These are phyloP conservation scores for Coryphaenoides rupestris DNA, from an alignment of 2,113 vertebrate species.

Conservation along the genomic window DNA sequence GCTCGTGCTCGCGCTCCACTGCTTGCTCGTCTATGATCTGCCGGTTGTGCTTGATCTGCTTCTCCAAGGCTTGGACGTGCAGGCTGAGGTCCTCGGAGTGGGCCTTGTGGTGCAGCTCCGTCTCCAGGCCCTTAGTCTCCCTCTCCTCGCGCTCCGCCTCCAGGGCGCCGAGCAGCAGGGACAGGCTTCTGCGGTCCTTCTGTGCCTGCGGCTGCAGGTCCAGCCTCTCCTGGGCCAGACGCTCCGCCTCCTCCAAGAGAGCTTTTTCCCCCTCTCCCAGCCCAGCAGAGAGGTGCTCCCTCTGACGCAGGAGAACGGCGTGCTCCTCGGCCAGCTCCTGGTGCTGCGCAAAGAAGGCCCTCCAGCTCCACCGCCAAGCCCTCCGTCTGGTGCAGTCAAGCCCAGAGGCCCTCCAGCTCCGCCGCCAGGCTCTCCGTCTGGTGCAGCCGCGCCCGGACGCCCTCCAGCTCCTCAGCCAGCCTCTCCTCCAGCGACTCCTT, in stretches of 20 bases:
- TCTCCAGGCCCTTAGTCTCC: slow-evolving; percentile 71
- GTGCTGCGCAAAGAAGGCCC: no score
- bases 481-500: no score
- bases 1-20: no score
- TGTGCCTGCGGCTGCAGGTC: slow-evolving; percentile 87
- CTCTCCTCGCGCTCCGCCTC: slow-evolving; percentile 91
- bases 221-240: no score
- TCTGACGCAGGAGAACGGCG: slow-evolving; percentile 53
- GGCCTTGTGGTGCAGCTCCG: slow-evolving; percentile 69
- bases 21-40: slow-evolving; percentile 97
- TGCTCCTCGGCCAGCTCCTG: slow-evolving; percentile 72
- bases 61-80: slow-evolving; percentile 87
- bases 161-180: slow-evolving; percentile 75
- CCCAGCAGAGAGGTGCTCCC: no score
- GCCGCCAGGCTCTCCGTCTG: slow-evolving; percentile 69
- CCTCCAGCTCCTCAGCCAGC: no score
- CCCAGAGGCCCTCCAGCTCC: no score
- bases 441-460: no score
- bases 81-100: slow-evolving; percentile 80
- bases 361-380: no score
- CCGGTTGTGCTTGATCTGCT: slow-evolving; percentile 85
- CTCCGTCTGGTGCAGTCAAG: no score
- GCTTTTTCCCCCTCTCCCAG: no score
- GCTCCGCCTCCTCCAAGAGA: no score
- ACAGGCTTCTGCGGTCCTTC: slow-evolving; percentile 79